These are phyloP conservation scores for Discoglossus pictus DNA, from an alignment of 2,797 vertebrate species.

Conservation along the genomic window DNA sequence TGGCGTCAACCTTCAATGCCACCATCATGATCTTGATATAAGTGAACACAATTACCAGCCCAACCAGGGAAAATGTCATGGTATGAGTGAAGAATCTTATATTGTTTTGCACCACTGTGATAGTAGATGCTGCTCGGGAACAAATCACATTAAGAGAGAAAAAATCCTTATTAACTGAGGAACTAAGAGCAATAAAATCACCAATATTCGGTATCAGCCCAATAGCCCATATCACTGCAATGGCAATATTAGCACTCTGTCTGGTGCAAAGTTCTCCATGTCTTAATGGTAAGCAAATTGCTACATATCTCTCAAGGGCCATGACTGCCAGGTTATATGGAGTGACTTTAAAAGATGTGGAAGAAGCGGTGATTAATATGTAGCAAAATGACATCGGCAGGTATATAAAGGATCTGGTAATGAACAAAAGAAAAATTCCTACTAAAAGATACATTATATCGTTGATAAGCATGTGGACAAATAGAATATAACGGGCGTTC, in stretches of 20 bases:
- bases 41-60: constrained; percentile 69
- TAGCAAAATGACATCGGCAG: no score
- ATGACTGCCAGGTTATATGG: no score
- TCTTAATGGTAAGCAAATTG: no score
- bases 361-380: no score
- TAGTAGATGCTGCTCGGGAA: neutral
- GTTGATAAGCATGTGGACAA: constrained; percentile 23
- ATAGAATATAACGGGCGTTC: constrained; percentile 10
- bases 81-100: constrained; percentile 57
- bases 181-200: constrained; percentile 12
- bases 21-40: constrained; percentile 73
- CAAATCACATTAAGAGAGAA: constrained; percentile 1
- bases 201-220: constrained; percentile 4
- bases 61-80: constrained; percentile 55
- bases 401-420: no score
- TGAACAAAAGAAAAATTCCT: no score
- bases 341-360: no score
- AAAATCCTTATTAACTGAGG: neutral
- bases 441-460: neutral
- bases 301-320: no score
- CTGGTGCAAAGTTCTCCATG: no score
- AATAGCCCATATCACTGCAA: constrained; percentile 15
- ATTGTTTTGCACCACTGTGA: neutral
- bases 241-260: neutral
- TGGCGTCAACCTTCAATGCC: constrained; percentile 66